A percentile compares a stretch with the other conserved stretches of the same genome.
phyloP scores from a whole-genome alignment of 1,140 invertebrate species.

The Eufriesea mexicana region DNA sequence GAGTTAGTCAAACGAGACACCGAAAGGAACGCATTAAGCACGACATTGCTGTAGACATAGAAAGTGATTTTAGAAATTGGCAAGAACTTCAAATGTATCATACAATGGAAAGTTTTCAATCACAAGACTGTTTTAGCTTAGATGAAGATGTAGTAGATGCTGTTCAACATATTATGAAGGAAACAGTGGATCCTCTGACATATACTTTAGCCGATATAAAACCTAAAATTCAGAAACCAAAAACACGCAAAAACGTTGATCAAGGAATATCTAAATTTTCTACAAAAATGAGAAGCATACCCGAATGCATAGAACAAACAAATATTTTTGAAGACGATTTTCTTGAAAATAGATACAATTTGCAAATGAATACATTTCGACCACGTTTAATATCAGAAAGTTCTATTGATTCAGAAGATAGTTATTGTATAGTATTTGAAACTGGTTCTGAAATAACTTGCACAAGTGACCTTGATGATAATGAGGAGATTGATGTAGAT shows the following conservation, averaged over 20 bases:
- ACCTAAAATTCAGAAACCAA: constrained; percentile 29
- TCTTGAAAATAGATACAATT: constrained; percentile 4
- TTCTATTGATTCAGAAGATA: constrained; percentile 80
- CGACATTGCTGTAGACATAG: constrained; percentile 61
- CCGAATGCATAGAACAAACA: constrained; percentile 33
- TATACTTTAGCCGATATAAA: constrained; percentile 50
- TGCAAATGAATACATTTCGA: constrained; percentile 41
- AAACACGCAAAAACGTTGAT: background rate
- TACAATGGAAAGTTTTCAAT: background rate
- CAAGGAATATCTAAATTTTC: constrained; percentile 22
- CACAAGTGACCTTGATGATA: constrained; percentile 54
- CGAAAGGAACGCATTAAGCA: constrained; percentile 67
- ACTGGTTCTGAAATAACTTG: constrained; percentile 47
- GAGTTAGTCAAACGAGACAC: constrained; percentile 71
- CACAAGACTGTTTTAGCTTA: constrained; percentile 15
- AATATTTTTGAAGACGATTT: constrained; percentile 1
- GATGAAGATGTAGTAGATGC: constrained; percentile 16
- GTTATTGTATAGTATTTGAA: constrained; percentile 77
- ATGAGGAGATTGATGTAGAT: constrained; percentile 20
- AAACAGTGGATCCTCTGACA: background rate
- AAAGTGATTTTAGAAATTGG: constrained; percentile 66
- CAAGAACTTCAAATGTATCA: constrained; percentile 56
- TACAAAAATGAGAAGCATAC: constrained; percentile 44
- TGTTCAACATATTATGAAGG: background rate
- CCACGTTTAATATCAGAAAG: constrained; percentile 71